phyloP scores from a whole-genome alignment of 2,113 vertebrate genomes.

The Alligator mississippiensis region DNA sequence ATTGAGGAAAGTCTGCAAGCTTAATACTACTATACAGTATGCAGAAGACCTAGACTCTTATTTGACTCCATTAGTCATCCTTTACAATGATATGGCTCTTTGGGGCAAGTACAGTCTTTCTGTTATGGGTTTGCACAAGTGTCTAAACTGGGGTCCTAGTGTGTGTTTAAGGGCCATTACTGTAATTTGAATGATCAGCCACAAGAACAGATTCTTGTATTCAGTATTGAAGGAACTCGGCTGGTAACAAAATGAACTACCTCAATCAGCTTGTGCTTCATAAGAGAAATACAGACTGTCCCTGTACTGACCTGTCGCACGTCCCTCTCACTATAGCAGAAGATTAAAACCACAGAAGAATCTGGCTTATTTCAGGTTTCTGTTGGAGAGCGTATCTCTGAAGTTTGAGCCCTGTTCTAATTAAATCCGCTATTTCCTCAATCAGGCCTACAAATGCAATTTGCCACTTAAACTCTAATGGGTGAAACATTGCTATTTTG shows the following conservation, averaged over 20 bases:
- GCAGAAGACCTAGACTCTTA: background rate
- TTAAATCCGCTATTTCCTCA: slow-evolving; percentile 26
- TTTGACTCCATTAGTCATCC: background rate
- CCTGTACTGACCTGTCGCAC: background rate
- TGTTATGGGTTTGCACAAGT: background rate
- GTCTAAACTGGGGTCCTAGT: background rate
- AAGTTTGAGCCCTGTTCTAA: background rate
- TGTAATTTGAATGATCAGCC: background rate
- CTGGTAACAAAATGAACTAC: background rate
- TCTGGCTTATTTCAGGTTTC: background rate
- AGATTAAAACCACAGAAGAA: slow-evolving; percentile 11
- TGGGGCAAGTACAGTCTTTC: background rate
- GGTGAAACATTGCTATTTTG: background rate
- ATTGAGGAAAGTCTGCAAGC: background rate
- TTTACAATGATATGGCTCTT: background rate
- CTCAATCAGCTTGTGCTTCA: background rate
- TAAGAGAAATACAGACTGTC: background rate
- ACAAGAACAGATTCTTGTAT: background rate
- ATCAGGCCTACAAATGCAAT: background rate
- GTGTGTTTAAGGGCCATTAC: background rate
- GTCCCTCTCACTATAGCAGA: background rate
- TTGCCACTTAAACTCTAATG: background rate
- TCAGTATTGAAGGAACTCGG: background rate
- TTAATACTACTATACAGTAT: background rate
- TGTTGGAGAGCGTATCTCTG: background rate